Conservation (phyloP, 2,888 invertebrate species). For the Lithophane semibrunnea region DNA sequence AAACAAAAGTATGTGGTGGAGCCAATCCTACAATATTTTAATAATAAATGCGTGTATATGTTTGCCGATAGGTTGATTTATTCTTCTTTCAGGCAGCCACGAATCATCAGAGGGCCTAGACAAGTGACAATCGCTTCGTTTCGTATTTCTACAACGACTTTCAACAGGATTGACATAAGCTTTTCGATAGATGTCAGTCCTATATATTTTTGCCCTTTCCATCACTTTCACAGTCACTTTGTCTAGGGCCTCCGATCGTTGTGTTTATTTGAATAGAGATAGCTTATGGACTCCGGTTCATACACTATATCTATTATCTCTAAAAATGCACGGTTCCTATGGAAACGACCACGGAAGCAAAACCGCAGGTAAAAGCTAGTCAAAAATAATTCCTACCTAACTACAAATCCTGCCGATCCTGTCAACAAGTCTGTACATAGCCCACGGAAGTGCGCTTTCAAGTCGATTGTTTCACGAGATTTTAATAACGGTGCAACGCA, state of each 20-base stretch:
- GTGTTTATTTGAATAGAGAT: not conserved
- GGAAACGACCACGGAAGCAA: not conserved
- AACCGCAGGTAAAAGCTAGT: constrained; percentile 3
- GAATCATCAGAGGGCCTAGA: not conserved
- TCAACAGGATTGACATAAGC: no score
- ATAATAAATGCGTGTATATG: not conserved
- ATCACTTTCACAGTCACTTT: no score
- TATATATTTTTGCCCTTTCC: no score
- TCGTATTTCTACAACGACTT: no score
- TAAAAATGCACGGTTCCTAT: not conserved
- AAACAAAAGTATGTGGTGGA: not conserved
- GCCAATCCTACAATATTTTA: not conserved
- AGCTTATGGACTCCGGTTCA: no score
- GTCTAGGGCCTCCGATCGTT: no score
- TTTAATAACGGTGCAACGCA: constrained; percentile 90
- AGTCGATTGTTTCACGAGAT: constrained; percentile 90
- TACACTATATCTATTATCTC: no score
- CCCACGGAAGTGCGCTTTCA: constrained; percentile 88
- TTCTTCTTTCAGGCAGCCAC: not conserved
- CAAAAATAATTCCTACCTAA: constrained; percentile 35
- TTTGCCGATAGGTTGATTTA: not conserved
- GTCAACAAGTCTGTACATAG: constrained; percentile 80
- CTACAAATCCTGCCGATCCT: constrained; percentile 59
- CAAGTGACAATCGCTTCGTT: no score
- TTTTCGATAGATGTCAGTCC: no score